Conservation (phyloP, 2,113 vertebrate species). For the Salvelinus alpinus region DNA sequence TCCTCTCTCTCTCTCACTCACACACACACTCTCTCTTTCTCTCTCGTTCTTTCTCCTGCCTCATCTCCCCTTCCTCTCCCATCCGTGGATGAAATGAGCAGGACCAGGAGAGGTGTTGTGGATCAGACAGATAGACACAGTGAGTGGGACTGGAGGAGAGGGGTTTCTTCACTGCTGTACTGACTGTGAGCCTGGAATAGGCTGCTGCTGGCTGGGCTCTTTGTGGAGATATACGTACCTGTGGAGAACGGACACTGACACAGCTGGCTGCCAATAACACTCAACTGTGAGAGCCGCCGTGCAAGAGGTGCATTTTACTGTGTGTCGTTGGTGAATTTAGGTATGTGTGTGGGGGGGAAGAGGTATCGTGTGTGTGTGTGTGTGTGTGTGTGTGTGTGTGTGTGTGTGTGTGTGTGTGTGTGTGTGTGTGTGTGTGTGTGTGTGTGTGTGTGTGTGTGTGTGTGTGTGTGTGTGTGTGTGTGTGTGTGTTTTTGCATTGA, state of each 20-base stretch:
- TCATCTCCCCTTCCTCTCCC: conserved; percentile 33
- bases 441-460: too few species aligned
- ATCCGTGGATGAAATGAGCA: not conserved
- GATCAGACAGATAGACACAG: conserved; percentile 25
- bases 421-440: too few species aligned
- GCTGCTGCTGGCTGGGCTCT: not conserved
- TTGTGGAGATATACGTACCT: conserved; percentile 1
- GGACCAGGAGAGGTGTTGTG: conserved; percentile 35
- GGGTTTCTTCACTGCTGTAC: not conserved
- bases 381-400: conserved; percentile 6
- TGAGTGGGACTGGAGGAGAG: not conserved
- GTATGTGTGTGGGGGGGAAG: not conserved
- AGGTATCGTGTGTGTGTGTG: not conserved
- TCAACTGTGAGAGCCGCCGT: not conserved
- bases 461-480: too few species aligned
- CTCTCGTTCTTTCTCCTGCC: conserved; percentile 34
- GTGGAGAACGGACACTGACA: conserved; percentile 1
- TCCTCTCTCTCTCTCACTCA: conserved; percentile 14
- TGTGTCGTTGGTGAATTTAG: not conserved
- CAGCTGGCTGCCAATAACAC: not conserved
- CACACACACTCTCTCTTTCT: conserved; percentile 22
- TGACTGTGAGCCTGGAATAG: not conserved
- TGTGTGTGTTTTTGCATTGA: too few species aligned
- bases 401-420: conserved; percentile 24
- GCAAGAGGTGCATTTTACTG: not conserved